These are phyloP conservation scores for Melanchra persicariae DNA, from an alignment of 2,888 invertebrate species.

Conservation along the genomic window DNA sequence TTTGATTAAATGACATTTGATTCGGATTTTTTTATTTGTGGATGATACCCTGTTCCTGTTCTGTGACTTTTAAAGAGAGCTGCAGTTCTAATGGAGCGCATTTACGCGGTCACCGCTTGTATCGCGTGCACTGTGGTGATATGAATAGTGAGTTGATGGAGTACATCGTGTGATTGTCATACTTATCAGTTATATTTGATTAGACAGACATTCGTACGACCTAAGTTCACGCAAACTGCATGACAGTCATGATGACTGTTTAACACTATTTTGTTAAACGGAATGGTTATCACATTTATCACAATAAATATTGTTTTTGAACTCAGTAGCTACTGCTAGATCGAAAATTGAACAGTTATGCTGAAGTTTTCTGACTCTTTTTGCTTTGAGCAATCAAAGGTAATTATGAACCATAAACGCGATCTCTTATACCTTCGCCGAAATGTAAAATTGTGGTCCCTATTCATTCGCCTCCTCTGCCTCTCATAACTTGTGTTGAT, in stretches of 20 bases:
- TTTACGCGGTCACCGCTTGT: constrained; percentile 9
- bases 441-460: background rate
- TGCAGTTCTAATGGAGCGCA: background rate
- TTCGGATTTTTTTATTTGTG: too few relatives aligned
- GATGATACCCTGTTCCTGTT: too few relatives aligned
- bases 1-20: too few relatives aligned
- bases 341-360: too few relatives aligned
- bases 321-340: too few relatives aligned
- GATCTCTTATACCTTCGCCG: background rate
- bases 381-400: too few relatives aligned
- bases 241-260: too few relatives aligned
- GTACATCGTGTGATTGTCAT: background rate
- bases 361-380: too few relatives aligned
- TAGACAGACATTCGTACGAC: background rate
- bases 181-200: constrained; percentile 4
- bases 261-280: too few relatives aligned
- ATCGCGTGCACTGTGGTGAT: constrained; percentile 13
- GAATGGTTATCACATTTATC: too few relatives aligned
- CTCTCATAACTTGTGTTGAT: constrained; percentile 58
- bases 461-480: constrained; percentile 30
- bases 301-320: too few relatives aligned
- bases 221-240: background rate
- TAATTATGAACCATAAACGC: too few relatives aligned
- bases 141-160: background rate
- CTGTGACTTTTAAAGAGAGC: background rate